Percentiles rank a stretch among this genome's conserved stretches.
These are phyloP conservation scores for Hycleus cichorii DNA, from an alignment of 1,140 invertebrate genomes.

Conservation along the genomic window DNA sequence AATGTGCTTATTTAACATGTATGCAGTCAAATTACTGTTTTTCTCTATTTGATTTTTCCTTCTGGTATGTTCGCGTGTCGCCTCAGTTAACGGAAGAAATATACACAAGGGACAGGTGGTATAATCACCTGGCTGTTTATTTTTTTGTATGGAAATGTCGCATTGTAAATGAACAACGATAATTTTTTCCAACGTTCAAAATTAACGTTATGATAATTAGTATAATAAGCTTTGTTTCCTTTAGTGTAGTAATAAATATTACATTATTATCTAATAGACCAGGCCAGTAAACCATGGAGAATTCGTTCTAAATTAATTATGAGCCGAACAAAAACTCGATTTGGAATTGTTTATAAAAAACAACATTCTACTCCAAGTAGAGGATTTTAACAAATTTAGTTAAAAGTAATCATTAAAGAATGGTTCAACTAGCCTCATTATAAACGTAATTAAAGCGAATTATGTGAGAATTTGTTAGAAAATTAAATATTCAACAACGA, in stretches of 20 bases:
- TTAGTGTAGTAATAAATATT: neutral
- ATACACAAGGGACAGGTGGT: neutral
- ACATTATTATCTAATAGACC: slow-evolving; percentile 10
- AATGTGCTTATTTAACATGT: neutral
- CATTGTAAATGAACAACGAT: too few relatives aligned
- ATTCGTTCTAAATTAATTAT: slow-evolving; percentile 3
- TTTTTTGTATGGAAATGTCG: too few relatives aligned
- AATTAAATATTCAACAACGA: too few relatives aligned
- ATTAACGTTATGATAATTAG: neutral
- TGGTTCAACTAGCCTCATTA: too few relatives aligned
- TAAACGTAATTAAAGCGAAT: too few relatives aligned
- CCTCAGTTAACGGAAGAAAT: neutral
- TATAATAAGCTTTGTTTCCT: slow-evolving; percentile 5
- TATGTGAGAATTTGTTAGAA: too few relatives aligned
- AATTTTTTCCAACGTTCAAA: too few relatives aligned
- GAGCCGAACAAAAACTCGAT: too few relatives aligned
- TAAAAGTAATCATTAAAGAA: neutral
- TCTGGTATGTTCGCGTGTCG: neutral
- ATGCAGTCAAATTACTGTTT: neutral
- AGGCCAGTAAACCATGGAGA: slow-evolving; percentile 9
- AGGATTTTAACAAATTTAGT: slow-evolving; percentile 6
- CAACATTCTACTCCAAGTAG: neutral
- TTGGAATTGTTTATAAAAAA: too few relatives aligned
- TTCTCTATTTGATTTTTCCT: neutral
- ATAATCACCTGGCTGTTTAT: neutral